These are phyloP conservation scores for Paracyclopina nana DNA, from an alignment of 1,140 invertebrate genomes.

Conservation along the genomic window DNA sequence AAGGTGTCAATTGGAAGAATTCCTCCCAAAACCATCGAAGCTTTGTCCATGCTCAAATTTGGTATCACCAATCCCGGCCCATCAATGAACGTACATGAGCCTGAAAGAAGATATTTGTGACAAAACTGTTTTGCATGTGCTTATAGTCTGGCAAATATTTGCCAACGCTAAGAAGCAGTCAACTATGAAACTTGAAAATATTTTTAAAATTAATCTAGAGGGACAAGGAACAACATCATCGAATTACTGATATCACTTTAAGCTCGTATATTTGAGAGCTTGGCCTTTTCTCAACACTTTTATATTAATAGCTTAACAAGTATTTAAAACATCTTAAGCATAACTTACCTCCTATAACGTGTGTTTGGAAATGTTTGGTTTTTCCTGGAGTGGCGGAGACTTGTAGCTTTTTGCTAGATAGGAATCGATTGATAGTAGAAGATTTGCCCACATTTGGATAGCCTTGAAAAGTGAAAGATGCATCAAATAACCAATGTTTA, in stretches of 20 bases:
- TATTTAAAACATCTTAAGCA: too few species aligned
- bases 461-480: too few species aligned
- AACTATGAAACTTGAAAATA: too few species aligned
- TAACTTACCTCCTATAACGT: not conserved
- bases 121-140: slow-evolving; percentile 39
- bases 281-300: too few species aligned
- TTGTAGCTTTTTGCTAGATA: slow-evolving; percentile 76
- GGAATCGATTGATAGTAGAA: slow-evolving; percentile 85
- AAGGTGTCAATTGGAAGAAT: slow-evolving; percentile 92
- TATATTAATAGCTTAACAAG: too few species aligned
- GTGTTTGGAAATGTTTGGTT: slow-evolving; percentile 65
- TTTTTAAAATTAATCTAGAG: too few species aligned
- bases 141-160: too few species aligned
- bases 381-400: slow-evolving; percentile 92
- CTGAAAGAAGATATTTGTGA: slow-evolving; percentile 59
- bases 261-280: too few species aligned
- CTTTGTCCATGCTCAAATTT: slow-evolving; percentile 73
- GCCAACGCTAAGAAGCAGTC: too few species aligned
- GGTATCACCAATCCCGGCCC: slow-evolving; percentile 97
- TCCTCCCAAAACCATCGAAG: slow-evolving; percentile 83
- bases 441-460: slow-evolving; percentile 99
- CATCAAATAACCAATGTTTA: too few species aligned
- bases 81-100: slow-evolving; percentile 76
- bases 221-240: too few species aligned
- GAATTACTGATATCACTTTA: too few species aligned